Evolutionary conservation across 2,113 vertebrate species (phyloP).

Genomic region (Oncorhynchus masou): DNA sequence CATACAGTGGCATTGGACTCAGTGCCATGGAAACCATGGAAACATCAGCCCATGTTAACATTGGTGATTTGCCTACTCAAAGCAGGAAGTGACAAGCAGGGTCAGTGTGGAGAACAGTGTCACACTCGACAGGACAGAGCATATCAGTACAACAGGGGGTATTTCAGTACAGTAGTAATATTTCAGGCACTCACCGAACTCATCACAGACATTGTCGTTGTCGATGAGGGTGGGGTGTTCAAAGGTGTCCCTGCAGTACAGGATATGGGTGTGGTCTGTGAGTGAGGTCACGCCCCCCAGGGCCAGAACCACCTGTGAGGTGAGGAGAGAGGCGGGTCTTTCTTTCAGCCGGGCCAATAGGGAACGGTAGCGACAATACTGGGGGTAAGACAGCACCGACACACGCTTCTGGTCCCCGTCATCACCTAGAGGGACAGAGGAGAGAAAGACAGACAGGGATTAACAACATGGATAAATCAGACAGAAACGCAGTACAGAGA

Average conservation of each 20-base stretch:
- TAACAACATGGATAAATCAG: too few species aligned
- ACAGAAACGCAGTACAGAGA: too few species aligned
- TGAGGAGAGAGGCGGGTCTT: slow-evolving; percentile 79
- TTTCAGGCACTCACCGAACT: slow-evolving; percentile 80
- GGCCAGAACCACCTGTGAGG: slow-evolving; percentile 84
- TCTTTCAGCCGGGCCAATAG: slow-evolving; percentile 84
- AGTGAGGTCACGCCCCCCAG: slow-evolving; percentile 84
- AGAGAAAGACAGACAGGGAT: background rate
- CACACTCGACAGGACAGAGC: too few species aligned
- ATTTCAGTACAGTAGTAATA: background rate
- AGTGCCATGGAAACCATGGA: too few species aligned
- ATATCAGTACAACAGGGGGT: too few species aligned
- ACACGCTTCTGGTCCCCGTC: slow-evolving; percentile 46
- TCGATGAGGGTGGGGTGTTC: slow-evolving; percentile 88
- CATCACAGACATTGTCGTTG: slow-evolving; percentile 87
- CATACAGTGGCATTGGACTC: too few species aligned
- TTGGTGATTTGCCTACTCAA: too few species aligned
- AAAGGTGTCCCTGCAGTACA: slow-evolving; percentile 90
- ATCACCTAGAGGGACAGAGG: slow-evolving; percentile 37
- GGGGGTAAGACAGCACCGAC: slow-evolving; percentile 86
- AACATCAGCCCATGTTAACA: too few species aligned
- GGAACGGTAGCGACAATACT: slow-evolving; percentile 88
- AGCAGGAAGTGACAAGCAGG: too few species aligned
- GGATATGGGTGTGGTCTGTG: slow-evolving; percentile 83
- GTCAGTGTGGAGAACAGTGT: too few species aligned